Base-by-base conservation (phyloP, 2,888 invertebrate genomes). In the Ennomos erosarius region DNA sequence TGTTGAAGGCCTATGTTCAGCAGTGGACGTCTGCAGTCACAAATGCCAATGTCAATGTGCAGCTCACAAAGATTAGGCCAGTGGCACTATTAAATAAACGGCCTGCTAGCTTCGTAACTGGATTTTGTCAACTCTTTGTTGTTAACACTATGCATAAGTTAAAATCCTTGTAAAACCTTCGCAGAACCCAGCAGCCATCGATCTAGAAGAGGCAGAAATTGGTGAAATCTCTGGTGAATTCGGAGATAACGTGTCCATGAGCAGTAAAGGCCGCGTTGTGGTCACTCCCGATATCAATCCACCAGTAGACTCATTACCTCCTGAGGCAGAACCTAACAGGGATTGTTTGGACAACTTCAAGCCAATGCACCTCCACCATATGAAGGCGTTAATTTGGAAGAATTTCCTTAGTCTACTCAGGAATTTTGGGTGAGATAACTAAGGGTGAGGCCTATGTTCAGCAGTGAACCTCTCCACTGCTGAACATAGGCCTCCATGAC, bases 171-270 rank as follows among this genome's bases (percentile, higher is more conserved):
- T 5, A 26, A 26, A 26, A 26, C 6, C 6, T 40, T 11, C 34
- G 43, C 69, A 93, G 85, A 94, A 95, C 73, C 94, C 95, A 36
- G 93, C 93, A 34, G 91, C 94, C 0, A 85, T 95, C 56, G 95
- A 95, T 69, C 87, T 95, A 45, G 95, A 95, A 73, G 95, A 95
- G 64, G 94, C 95, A 42, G 95, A 95, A 78, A 88, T 94, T 0
- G 94, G 94, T 0, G 97, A 97, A 82, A 97, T 97, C 69, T 97
- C 97, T 12, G 97, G 97, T 4, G 97, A 97, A 82, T 97, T 97
- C 65, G 97, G 97, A 44, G 97, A 97, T 82, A 97, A 97, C 74
- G 94, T 97, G 2, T 97, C 97, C 4, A 95, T 96, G 92, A 94
- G 95, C 53, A 96, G 96, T 74, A 94, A 95, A 62, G 94, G 95